Base-by-base conservation (phyloP, 2,888 invertebrate species). In the Nemapogon koenigi region DNA sequence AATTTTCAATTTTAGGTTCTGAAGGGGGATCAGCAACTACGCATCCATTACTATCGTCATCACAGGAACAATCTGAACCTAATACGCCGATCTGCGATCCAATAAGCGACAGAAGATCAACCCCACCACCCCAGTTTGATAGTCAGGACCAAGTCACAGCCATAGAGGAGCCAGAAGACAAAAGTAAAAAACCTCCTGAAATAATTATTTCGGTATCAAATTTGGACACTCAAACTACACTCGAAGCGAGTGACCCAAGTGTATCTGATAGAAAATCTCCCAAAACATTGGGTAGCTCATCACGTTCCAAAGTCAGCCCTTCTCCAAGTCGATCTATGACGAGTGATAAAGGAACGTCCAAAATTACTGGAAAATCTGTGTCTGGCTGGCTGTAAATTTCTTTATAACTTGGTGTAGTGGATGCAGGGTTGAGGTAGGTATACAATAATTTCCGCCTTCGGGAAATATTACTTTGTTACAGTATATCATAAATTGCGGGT, bases 321-420 rank as follows among this genome's bases (percentile, higher is more conserved):
- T 57, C 66, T 28, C 64, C 68, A 10, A 16, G 16, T 7, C 15
- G 15, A n/a, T 62, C 75, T 4, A 62, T 70, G 1, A 65, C 71
- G 30, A 76, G 79, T 19, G 83, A 81, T 40, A 83, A 81, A 41
- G 89, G 89, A 8, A 88, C 84, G 55, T 89, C 89, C 2, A 88
- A 84, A 53, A 84, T 86, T 1, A 88, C 89, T 1, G 89, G 89
- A 0, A 85, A 85, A 64, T 79, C 87, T 45, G 83, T 88, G 43
- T 85, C 88, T 11, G 89, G 89, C 1, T 89, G 89, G 89, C 79
- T 89, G 38, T 89, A 81, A n/a, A n/a, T n/a, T n/a, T n/a, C n/a
- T n/a, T n/a, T n/a, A n/a, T n/a, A n/a, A n/a, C n/a, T n/a, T n/a
- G n/a, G n/a, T n/a, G n/a, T n/a, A n/a, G n/a, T n/a, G n/a, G n/a